Evolutionary conservation across 2,888 invertebrate genomes (phyloP).

Genomic region (Alsophila aescularia): DNA sequence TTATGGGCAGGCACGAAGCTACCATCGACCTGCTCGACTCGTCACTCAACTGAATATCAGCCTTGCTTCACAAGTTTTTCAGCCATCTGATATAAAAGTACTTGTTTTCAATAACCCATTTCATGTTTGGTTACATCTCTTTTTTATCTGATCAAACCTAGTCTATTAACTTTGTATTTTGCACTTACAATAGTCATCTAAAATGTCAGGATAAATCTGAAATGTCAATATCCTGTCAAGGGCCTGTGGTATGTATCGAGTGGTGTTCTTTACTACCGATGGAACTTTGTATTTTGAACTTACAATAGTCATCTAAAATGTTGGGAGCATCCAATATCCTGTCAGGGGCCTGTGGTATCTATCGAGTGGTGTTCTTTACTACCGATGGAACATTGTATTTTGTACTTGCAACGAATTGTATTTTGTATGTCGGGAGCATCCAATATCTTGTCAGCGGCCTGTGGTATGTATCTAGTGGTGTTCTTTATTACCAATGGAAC

Average conservation of each 20-base stretch:
- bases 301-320: constrained; percentile 98
- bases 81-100: too few species aligned
- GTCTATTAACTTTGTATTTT: not conserved
- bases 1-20: too few species aligned
- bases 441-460: constrained; percentile 96
- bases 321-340: too few species aligned
- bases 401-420: too few species aligned
- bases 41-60: too few species aligned
- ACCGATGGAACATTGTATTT: constrained; percentile 84
- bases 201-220: constrained; percentile 98
- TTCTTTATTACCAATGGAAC: constrained; percentile 91
- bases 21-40: too few species aligned
- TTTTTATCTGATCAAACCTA: too few species aligned
- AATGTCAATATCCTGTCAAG: constrained; percentile 98
- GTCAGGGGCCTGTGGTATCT: constrained; percentile 96
- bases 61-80: too few species aligned
- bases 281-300: constrained; percentile 85
- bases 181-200: constrained; percentile 96
- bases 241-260: constrained; percentile 94
- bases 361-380: constrained; percentile 91
- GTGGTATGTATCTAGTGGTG: constrained; percentile 93
- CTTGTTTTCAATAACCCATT: too few species aligned
- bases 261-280: constrained; percentile 89
- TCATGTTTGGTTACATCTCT: too few species aligned
- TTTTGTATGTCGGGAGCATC: constrained; percentile 99